Conservation (phyloP, 2,888 invertebrate genomes). For the Ctena decussata region DNA sequence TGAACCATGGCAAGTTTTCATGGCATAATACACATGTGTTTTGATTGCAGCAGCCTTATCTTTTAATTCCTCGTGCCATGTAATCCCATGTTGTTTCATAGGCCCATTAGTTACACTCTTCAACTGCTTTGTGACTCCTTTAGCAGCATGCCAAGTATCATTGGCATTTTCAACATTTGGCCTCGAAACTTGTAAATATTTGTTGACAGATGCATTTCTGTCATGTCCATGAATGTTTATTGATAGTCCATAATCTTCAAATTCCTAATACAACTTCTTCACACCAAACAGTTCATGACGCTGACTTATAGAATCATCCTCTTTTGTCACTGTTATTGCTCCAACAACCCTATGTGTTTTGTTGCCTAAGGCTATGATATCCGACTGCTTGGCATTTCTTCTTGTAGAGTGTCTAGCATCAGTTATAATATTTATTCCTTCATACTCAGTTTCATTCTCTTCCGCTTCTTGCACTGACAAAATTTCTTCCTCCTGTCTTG, state of each 20-base stretch:
- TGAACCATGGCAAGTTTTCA: slow-evolving; percentile 17
- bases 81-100: not conserved
- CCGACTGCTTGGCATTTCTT: slow-evolving; percentile 9
- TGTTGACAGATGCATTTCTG: slow-evolving; percentile 1
- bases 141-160: slow-evolving; percentile 33
- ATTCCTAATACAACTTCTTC: slow-evolving; percentile 14
- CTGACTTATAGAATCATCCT: slow-evolving; percentile 1
- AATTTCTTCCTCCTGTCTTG: not conserved
- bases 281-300: slow-evolving; percentile 19
- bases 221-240: slow-evolving; percentile 19
- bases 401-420: slow-evolving; percentile 27
- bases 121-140: slow-evolving; percentile 16
- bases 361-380: slow-evolving; percentile 19
- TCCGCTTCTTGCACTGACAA: not conserved
- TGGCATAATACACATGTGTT: slow-evolving; percentile 24
- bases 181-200: slow-evolving; percentile 4
- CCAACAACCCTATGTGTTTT: slow-evolving; percentile 13
- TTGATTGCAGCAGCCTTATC: slow-evolving; percentile 32
- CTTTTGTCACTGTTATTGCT: slow-evolving; percentile 1
- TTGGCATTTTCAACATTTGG: slow-evolving; percentile 11
- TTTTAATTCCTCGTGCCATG: slow-evolving; percentile 28
- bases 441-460: not conserved
- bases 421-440: slow-evolving; percentile 21
- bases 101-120: slow-evolving; percentile 18
- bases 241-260: not conserved